phyloP scores from a whole-genome alignment of 2,113 vertebrate genomes.

The Microtus pennsylvanicus region DNA sequence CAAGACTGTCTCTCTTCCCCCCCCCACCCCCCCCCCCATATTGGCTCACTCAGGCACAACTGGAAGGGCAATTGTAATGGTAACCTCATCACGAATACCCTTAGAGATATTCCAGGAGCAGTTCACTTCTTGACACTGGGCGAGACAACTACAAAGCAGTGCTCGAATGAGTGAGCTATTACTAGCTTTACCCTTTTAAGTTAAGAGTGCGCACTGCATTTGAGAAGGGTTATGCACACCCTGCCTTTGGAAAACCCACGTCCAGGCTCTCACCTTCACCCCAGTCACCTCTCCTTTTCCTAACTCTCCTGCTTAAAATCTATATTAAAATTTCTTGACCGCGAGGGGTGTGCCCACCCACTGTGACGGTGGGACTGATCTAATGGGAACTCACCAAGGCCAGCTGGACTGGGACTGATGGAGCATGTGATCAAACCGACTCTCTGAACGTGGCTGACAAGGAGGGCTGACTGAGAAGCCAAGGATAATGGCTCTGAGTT shows the following conservation, averaged over 20 bases:
- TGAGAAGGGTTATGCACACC: conserved; percentile 9
- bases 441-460: too few relatives aligned
- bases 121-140: not conserved
- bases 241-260: not conserved
- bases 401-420: too few relatives aligned
- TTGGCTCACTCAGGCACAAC: not conserved
- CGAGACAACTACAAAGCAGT: conserved; percentile 5
- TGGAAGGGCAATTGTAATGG: not conserved
- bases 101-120: conserved; percentile 9
- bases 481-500: too few relatives aligned
- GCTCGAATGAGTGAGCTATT: conserved; percentile 44
- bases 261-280: not conserved
- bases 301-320: not conserved
- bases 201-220: not conserved
- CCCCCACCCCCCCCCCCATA: not conserved
- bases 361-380: too few relatives aligned
- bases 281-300: not conserved
- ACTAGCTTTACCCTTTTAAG: not conserved
- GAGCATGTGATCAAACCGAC: too few relatives aligned
- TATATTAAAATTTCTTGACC: not conserved
- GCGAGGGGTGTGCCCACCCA: too few relatives aligned
- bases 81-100: conserved; percentile 4
- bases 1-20: not conserved
- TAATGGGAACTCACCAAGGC: too few relatives aligned
- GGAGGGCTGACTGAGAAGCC: too few relatives aligned